phyloP scores from a whole-genome alignment of 2,113 vertebrate species.

The Stercorarius parasiticus region DNA sequence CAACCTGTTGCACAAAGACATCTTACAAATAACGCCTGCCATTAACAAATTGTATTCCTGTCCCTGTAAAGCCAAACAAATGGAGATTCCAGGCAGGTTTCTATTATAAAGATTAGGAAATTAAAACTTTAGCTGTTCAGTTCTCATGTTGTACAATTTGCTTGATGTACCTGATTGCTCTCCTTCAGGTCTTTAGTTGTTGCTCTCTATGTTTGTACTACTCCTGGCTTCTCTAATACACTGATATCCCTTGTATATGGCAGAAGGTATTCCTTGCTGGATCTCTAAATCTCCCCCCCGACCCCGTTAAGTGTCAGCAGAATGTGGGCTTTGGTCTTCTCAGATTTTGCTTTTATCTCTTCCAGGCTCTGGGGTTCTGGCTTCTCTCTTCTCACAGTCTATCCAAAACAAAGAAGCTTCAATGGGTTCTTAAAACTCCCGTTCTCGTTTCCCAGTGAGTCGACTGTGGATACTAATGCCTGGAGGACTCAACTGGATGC shows the following conservation, averaged over 20 bases:
- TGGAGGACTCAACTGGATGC: not conserved
- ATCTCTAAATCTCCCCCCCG: not conserved
- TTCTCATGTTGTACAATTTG: not conserved
- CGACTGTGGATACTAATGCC: not conserved
- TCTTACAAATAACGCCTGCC: not conserved
- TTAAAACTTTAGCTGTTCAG: not conserved
- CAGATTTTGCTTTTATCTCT: not conserved
- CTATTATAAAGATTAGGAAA: not conserved
- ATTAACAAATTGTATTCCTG: not conserved
- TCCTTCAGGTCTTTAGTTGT: not conserved
- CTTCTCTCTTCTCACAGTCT: not conserved
- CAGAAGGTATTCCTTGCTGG: not conserved
- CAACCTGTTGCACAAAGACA: not conserved
- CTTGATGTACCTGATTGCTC: not conserved
- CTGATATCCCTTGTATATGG: too few relatives aligned
- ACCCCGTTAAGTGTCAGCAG: not conserved
- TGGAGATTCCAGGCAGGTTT: not conserved
- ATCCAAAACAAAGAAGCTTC: not conserved
- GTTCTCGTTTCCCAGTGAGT: not conserved
- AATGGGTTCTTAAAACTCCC: not conserved
- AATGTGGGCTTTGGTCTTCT: not conserved
- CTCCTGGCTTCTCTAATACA: not conserved
- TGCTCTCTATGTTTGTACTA: not conserved
- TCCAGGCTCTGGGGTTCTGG: not conserved
- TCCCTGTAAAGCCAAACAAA: not conserved